phyloP scores from a whole-genome alignment of 2,113 vertebrate genomes.

The Mormyrus iriodes region DNA sequence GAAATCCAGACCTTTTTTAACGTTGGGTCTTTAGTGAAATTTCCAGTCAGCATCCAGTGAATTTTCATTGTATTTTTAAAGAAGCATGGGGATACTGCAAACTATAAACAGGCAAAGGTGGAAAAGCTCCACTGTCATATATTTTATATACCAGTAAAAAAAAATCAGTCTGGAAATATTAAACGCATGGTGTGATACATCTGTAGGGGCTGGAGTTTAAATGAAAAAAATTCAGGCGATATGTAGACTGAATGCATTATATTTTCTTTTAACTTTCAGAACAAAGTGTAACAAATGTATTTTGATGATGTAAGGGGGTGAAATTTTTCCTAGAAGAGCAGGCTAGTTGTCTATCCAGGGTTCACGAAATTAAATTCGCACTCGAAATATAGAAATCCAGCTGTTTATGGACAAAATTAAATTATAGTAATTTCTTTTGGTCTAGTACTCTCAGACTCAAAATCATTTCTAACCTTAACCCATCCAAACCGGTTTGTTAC shows the following conservation, averaged over 20 bases:
- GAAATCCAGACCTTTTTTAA: neutral
- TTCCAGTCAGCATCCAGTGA: neutral
- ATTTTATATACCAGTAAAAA: neutral
- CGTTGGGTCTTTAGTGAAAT: neutral
- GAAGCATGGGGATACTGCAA: neutral
- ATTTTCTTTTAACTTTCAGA: neutral
- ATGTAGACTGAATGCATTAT: neutral
- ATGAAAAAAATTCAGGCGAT: neutral
- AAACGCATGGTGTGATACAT: neutral
- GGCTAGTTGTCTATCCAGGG: neutral
- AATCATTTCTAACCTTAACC: neutral
- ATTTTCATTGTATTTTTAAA: neutral
- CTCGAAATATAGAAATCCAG: neutral
- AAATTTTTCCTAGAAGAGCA: neutral
- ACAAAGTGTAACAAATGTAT: neutral
- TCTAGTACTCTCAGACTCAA: neutral
- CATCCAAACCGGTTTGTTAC: neutral
- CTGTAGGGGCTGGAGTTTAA: neutral
- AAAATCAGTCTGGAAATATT: neutral
- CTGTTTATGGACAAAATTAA: neutral
- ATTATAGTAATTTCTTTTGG: neutral
- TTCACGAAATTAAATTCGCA: neutral
- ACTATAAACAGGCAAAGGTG: neutral
- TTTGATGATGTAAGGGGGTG: slow-evolving; percentile 4
- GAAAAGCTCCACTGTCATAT: too few species aligned